Evolutionary conservation across 2,797 vertebrate genomes (phyloP), one percentile per base, ranked within the genome.

Genomic region (Cossypha heuglini): DNA sequence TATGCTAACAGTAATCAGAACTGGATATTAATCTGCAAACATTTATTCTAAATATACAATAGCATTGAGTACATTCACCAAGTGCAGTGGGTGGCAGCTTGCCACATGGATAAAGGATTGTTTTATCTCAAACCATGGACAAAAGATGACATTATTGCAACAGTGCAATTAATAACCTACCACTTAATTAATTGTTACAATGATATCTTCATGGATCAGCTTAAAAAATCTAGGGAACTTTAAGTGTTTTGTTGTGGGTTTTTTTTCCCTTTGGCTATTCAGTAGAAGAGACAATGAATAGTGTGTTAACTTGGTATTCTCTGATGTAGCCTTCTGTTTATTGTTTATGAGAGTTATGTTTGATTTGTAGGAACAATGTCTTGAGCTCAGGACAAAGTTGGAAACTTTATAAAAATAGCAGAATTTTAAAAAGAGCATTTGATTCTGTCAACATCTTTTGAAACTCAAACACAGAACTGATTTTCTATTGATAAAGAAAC

Each of bases 1-100:
- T 91, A 93, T 78, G 79, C 63, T 94, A 94, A 92, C 86, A 95
- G 58, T 63, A 61, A 66, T 67, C 66, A 94, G 90, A 96, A 79
- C 76, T 55, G 62, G 28, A 24, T 64, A 80, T 78, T 92, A 81
- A 83, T 83, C 57, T 72, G 76, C 90, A 94, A 95, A 95, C 66
- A 88, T 86, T 91, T 86, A 67, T 83, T 58, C 54, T 83, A 69
- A 68, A 85, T 68, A 48, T 66, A 74, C 45, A 88, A 11, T 66
- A 55, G 77, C 78, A 83, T 22, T 3, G 5, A 54, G 22, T 77
- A 80, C 43, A 20, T 68, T n/a, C 66, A 76, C 22, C 24, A 49
- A 74, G 40, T 63, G 59, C n/a, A 48, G 72, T 0, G 1, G 24
- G 35, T 64, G 78, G 71, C 3, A 7, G 78, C 45, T 94, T 75